phyloP scores from a whole-genome alignment of 2,888 invertebrate species.

The Plagodis pulveraria region DNA sequence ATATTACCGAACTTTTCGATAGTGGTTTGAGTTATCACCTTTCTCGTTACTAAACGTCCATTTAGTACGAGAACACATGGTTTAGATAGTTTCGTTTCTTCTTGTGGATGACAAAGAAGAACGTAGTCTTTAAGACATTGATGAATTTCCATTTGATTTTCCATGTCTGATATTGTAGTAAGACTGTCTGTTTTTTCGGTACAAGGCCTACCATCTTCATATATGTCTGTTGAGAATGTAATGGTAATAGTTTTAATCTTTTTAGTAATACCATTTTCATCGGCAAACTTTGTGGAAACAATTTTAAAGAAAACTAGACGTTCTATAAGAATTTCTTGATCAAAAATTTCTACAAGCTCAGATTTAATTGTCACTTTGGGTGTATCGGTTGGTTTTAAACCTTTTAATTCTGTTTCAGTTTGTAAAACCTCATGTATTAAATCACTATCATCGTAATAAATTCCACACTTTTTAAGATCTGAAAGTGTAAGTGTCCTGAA shows the following conservation, averaged over 20 bases:
- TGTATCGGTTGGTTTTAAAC: slow-evolving; percentile 9
- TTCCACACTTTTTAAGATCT: slow-evolving; percentile 15
- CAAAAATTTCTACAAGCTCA: slow-evolving; percentile 6
- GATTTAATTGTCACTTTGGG: slow-evolving; percentile 16
- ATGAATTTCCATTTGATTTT: slow-evolving; percentile 11
- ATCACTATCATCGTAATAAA: slow-evolving; percentile 16
- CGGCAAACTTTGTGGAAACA: slow-evolving; percentile 19
- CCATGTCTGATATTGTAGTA: slow-evolving; percentile 14
- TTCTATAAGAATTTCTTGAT: slow-evolving; percentile 15
- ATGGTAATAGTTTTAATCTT: slow-evolving; percentile 20
- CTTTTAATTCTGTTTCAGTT: slow-evolving; percentile 14
- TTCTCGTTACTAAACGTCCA: slow-evolving; percentile 5
- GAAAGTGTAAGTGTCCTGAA: slow-evolving; percentile 11
- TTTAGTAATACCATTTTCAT: slow-evolving; percentile 12
- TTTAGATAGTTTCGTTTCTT: slow-evolving; percentile 20
- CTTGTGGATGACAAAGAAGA: slow-evolving; percentile 12
- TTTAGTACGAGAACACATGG: slow-evolving; percentile 3
- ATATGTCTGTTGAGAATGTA: slow-evolving; percentile 16
- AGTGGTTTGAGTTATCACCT: slow-evolving; percentile 4
- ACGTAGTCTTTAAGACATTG: slow-evolving; percentile 13
- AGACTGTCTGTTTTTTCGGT: slow-evolving; percentile 10
- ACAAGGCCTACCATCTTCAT: slow-evolving; percentile 12
- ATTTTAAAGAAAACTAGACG: slow-evolving; percentile 17
- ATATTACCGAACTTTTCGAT: slow-evolving; percentile 14
- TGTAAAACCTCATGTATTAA: slow-evolving; percentile 10